Evolutionary conservation across 2,888 invertebrate species (phyloP).

Genomic region (Tenthredo livida): DNA sequence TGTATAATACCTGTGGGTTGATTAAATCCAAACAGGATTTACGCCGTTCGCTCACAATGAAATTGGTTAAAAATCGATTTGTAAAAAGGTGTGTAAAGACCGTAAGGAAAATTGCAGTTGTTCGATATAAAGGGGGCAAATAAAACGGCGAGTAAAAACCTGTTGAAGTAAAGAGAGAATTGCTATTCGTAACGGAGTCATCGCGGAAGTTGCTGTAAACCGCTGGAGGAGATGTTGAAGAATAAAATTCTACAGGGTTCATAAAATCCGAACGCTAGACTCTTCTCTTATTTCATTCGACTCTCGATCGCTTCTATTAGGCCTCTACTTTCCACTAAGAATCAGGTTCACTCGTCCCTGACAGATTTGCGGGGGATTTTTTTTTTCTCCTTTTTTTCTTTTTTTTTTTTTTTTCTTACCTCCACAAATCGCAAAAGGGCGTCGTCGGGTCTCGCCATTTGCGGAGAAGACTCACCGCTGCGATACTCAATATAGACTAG

Average conservation of each 20-base stretch:
- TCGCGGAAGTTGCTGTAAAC: background rate
- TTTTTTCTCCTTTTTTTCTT: background rate
- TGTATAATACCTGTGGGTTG: background rate
- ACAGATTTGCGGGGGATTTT: conserved; percentile 41
- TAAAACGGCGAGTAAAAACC: background rate
- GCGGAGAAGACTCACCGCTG: conserved; percentile 13
- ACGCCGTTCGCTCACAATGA: conserved; percentile 5
- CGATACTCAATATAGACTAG: background rate
- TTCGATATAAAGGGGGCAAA: background rate
- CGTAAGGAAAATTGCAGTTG: background rate
- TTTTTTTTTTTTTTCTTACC: background rate
- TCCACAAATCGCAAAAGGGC: conserved; percentile 26
- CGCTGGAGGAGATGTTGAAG: background rate
- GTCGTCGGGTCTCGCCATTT: conserved; percentile 35
- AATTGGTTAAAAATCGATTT: conserved; percentile 20
- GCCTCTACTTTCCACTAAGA: conserved; percentile 47
- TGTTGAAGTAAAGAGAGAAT: background rate
- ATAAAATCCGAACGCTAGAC: conserved; percentile 21
- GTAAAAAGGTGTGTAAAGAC: conserved; percentile 11
- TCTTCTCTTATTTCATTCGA: conserved; percentile 21
- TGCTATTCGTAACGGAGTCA: conserved; percentile 13
- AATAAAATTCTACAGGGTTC: conserved; percentile 6
- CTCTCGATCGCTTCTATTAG: conserved; percentile 13
- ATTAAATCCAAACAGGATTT: conserved; percentile 19
- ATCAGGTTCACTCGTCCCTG: conserved; percentile 48